These are phyloP conservation scores for Pseudomyrmex cubaensis DNA, from an alignment of 1,140 invertebrate species.

Conservation along the genomic window DNA sequence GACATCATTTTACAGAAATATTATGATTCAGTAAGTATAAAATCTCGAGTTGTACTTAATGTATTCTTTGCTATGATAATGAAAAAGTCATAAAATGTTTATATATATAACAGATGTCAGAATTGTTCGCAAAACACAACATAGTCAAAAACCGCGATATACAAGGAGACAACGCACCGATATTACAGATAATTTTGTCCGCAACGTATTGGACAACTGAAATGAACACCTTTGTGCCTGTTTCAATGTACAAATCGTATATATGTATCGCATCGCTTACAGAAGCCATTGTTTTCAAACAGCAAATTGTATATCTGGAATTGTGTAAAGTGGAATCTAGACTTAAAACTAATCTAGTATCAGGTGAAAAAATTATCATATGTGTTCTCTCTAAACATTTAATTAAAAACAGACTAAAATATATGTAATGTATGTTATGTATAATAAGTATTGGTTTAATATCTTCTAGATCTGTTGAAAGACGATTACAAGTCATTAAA, in stretches of 20 bases:
- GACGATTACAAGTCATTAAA: conserved; percentile 62
- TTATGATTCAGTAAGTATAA: conserved; percentile 60
- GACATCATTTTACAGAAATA: conserved; percentile 82
- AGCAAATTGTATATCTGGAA: conserved; percentile 62
- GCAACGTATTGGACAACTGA: conserved; percentile 75
- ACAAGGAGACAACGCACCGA: conserved; percentile 54
- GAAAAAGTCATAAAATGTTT: background rate
- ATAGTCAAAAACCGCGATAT: conserved; percentile 72
- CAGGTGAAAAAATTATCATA: conserved; percentile 62
- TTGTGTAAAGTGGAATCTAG: conserved; percentile 65
- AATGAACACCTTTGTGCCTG: conserved; percentile 71
- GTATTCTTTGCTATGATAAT: conserved; percentile 14
- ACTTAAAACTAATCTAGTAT: conserved; percentile 72
- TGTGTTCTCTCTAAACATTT: background rate
- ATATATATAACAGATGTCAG: conserved; percentile 62
- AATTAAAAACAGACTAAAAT: too few species aligned
- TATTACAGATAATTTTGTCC: conserved; percentile 79
- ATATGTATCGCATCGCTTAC: conserved; percentile 82
- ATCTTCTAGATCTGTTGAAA: conserved; percentile 70
- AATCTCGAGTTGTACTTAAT: conserved; percentile 30
- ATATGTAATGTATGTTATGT: background rate
- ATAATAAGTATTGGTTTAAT: conserved; percentile 1
- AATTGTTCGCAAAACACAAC: conserved; percentile 74
- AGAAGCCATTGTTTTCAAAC: conserved; percentile 80
- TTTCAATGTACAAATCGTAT: conserved; percentile 75